Percentiles rank a stretch among this genome's conserved stretches.
Conservation (phyloP, 2,888 invertebrate genomes). For the Tipula confusa region DNA sequence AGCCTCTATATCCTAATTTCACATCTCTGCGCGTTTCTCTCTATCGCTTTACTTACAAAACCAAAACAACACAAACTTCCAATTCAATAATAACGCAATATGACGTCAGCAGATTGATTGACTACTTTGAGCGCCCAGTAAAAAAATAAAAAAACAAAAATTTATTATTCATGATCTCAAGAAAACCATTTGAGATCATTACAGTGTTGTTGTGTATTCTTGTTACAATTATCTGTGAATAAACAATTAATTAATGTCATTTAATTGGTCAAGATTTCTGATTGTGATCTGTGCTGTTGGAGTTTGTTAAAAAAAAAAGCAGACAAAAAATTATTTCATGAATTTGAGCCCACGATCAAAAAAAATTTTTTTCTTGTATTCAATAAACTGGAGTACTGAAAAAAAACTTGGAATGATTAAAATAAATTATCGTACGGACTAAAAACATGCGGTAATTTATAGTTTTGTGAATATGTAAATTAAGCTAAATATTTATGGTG, state of each 20-base stretch:
- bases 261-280: not conserved
- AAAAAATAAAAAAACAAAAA: no score
- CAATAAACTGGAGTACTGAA: not conserved
- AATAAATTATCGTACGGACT: not conserved
- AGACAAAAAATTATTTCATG: not conserved
- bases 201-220: not conserved
- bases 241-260: conserved; percentile 20
- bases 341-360: not conserved
- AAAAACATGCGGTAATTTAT: not conserved
- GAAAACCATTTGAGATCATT: not conserved
- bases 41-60: not conserved
- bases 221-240: conserved; percentile 25
- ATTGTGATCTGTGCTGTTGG: not conserved
- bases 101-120: not conserved
- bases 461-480: not conserved
- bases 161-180: not conserved
- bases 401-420: not conserved
- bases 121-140: not conserved
- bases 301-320: not conserved
- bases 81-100: not conserved
- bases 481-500: no score
- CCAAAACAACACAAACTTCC: not conserved
- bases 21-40: not conserved
- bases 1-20: not conserved
- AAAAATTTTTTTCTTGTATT: not conserved